These are phyloP conservation scores for Oreamnos americanus DNA, from an alignment of 2,113 vertebrate genomes.

Conservation along the genomic window DNA sequence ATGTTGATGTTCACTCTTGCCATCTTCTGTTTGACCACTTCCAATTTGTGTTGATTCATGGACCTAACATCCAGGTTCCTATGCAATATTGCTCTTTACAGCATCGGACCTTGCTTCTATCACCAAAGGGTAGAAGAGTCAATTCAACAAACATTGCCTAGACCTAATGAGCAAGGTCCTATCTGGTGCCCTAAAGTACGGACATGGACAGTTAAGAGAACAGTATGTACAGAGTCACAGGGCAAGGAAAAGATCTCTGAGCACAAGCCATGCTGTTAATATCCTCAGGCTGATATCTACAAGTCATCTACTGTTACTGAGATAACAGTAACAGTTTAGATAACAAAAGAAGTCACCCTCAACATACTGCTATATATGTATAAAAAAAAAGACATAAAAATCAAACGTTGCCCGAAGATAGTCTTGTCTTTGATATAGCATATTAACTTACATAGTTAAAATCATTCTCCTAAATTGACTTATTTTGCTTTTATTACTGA, in stretches of 20 bases:
- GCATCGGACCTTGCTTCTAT: neutral
- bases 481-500: conserved; percentile 8
- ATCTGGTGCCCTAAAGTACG: neutral
- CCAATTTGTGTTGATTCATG: neutral
- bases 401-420: neutral
- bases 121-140: neutral
- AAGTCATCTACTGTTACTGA: neutral
- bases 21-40: neutral
- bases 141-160: neutral
- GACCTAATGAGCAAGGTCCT: neutral
- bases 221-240: neutral
- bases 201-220: neutral
- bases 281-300: neutral
- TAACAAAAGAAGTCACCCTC: neutral
- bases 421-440: neutral
- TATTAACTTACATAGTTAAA: neutral
- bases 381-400: neutral
- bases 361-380: neutral
- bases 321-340: neutral
- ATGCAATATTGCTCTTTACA: neutral
- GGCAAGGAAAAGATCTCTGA: neutral
- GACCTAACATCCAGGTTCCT: neutral
- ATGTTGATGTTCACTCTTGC: neutral
- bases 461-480: conserved; percentile 4
- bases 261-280: too few species aligned